These are phyloP conservation scores for Glomeris marginata DNA, from an alignment of 2,888 invertebrate genomes.

Conservation along the genomic window DNA sequence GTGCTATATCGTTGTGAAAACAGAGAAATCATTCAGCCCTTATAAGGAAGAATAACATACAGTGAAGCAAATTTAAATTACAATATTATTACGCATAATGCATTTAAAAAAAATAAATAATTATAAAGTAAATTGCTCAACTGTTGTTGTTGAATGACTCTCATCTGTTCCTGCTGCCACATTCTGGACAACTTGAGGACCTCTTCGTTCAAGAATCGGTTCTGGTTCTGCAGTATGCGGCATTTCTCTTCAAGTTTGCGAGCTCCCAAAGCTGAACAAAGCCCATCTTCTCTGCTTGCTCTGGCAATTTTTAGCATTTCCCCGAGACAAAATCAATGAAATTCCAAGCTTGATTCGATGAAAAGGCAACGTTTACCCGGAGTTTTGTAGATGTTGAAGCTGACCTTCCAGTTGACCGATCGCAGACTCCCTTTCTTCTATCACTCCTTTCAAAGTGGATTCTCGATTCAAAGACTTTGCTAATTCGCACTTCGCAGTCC, in stretches of 20 bases:
- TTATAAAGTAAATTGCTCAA: slow-evolving; percentile 13
- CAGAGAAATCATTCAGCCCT: too few relatives aligned
- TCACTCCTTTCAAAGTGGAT: slow-evolving; percentile 26
- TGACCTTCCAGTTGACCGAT: slow-evolving; percentile 27
- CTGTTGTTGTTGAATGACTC: slow-evolving; percentile 24
- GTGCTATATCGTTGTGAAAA: too few relatives aligned
- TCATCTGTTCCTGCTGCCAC: slow-evolving; percentile 26
- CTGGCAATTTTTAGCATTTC: not conserved
- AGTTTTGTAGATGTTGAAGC: slow-evolving; percentile 16
- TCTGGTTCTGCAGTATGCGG: slow-evolving; percentile 30
- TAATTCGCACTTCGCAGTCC: slow-evolving; percentile 29
- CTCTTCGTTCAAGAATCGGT: slow-evolving; percentile 35
- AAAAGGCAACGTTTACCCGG: too few relatives aligned
- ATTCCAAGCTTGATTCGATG: not conserved
- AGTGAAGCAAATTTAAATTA: too few relatives aligned
- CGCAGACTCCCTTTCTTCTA: slow-evolving; percentile 27
- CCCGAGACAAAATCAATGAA: not conserved
- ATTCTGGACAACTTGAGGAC: slow-evolving; percentile 31
- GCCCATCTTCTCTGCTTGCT: too few relatives aligned
- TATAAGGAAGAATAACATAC: too few relatives aligned
- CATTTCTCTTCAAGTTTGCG: slow-evolving; percentile 16
- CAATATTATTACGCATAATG: too few relatives aligned
- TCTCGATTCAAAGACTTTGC: slow-evolving; percentile 30
- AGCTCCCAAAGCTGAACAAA: too few relatives aligned
- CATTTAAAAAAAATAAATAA: not conserved